phyloP scores from a whole-genome alignment of 2,888 invertebrate species.

The Aspidiotus rigidus region DNA sequence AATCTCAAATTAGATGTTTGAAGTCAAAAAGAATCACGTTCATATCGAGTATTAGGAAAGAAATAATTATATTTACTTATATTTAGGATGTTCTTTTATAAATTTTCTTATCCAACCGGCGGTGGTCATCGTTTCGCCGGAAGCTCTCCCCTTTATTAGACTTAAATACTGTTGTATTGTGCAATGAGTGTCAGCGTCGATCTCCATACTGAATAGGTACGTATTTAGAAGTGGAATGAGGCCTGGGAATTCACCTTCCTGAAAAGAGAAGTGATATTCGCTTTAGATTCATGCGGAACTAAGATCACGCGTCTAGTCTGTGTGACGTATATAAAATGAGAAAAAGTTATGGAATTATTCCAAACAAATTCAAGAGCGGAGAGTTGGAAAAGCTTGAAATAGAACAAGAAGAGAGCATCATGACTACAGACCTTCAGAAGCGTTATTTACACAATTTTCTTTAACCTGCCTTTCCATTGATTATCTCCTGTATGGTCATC shows the following conservation, averaged over 20 bases:
- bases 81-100: constrained; percentile 76
- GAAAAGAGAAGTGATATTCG: neutral
- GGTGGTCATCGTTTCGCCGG: constrained; percentile 84
- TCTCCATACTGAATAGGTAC: constrained; percentile 89
- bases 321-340: too few species aligned
- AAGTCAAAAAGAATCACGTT: neutral
- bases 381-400: neutral
- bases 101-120: constrained; percentile 91
- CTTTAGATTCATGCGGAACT: too few species aligned
- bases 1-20: neutral
- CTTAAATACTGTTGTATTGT: constrained; percentile 93
- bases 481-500: constrained; percentile 92
- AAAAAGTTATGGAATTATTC: too few species aligned
- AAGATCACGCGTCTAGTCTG: too few species aligned
- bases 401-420: neutral
- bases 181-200: constrained; percentile 96
- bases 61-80: constrained; percentile 55
- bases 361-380: neutral
- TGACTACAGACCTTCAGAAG: neutral
- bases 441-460: neutral
- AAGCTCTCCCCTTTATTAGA: constrained; percentile 76
- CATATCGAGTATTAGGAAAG: too few species aligned
- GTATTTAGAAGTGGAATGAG: constrained; percentile 87
- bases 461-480: constrained; percentile 74
- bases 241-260: constrained; percentile 87